Percentiles rank a stretch among this genome's conserved stretches.
Conservation (phyloP, 2,888 invertebrate species). For the Chloroclysta siterata region DNA sequence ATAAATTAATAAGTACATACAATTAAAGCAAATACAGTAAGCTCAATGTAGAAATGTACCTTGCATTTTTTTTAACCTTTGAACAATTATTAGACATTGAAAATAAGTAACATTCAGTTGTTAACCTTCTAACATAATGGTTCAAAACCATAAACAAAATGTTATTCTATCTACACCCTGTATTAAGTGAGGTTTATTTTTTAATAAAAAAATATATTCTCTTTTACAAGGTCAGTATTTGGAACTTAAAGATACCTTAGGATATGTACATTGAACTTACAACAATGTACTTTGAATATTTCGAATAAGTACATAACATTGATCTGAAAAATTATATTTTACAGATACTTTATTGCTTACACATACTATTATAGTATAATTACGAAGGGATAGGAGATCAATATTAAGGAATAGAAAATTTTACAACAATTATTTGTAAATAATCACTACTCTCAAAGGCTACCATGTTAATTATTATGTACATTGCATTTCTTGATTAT, state of each 20-base stretch:
- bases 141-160: constrained; percentile 33
- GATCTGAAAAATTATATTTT: constrained; percentile 2
- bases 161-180: constrained; percentile 71
- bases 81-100: constrained; percentile 2
- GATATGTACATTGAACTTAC: constrained; percentile 3
- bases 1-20: constrained; percentile 4
- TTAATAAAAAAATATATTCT: constrained; percentile 29
- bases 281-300: not conserved
- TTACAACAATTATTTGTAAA: constrained; percentile 59
- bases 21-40: constrained; percentile 5
- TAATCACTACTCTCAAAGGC: constrained; percentile 61
- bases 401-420: constrained; percentile 74
- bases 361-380: constrained; percentile 36
- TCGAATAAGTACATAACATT: not conserved
- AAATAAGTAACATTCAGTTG: not conserved
- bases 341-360: constrained; percentile 36
- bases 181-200: constrained; percentile 60
- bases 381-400: constrained; percentile 69
- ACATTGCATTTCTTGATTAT: not conserved
- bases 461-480: constrained; percentile 43
- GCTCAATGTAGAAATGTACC: constrained; percentile 16
- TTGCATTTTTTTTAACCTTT: constrained; percentile 3
- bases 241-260: constrained; percentile 6
- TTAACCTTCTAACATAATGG: constrained; percentile 6
- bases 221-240: not conserved